Evolutionary conservation across 2,797 vertebrate species (phyloP).

Genomic region (Lates japonicus): DNA sequence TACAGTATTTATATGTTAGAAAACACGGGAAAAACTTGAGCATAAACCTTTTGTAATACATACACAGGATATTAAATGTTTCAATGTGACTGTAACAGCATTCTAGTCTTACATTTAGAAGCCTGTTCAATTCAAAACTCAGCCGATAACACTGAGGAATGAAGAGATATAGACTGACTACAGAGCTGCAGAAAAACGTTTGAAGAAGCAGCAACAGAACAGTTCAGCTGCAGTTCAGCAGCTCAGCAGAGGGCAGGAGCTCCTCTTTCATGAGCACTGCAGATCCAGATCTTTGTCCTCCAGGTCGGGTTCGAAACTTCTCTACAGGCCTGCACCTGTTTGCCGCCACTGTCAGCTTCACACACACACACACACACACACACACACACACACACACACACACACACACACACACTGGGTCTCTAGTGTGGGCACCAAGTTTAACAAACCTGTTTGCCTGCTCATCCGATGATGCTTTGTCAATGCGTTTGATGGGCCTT

Average conservation of each 20-base stretch:
- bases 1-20: conserved; percentile 2
- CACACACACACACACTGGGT: neutral
- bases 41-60: conserved; percentile 6
- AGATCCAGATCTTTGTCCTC: conserved; percentile 89
- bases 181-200: conserved; percentile 1
- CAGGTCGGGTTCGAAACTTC: conserved; percentile 90
- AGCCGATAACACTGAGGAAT: neutral
- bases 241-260: conserved; percentile 85
- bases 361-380: conserved; percentile 33
- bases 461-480: conserved; percentile 82
- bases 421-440: neutral
- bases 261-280: conserved; percentile 88
- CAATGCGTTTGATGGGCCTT: conserved; percentile 84
- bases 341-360: conserved; percentile 1
- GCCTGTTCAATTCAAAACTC: neutral
- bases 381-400: neutral
- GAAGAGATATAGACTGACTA: conserved; percentile 33
- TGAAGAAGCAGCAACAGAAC: neutral
- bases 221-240: conserved; percentile 60
- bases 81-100: conserved; percentile 1
- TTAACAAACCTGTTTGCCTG: conserved; percentile 83
- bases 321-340: conserved; percentile 90
- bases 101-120: conserved; percentile 3
- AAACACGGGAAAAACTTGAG: neutral
- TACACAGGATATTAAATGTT: neutral